Evolutionary conservation across 2,888 invertebrate genomes (phyloP).

Genomic region (Allophyes oxyacanthae): DNA sequence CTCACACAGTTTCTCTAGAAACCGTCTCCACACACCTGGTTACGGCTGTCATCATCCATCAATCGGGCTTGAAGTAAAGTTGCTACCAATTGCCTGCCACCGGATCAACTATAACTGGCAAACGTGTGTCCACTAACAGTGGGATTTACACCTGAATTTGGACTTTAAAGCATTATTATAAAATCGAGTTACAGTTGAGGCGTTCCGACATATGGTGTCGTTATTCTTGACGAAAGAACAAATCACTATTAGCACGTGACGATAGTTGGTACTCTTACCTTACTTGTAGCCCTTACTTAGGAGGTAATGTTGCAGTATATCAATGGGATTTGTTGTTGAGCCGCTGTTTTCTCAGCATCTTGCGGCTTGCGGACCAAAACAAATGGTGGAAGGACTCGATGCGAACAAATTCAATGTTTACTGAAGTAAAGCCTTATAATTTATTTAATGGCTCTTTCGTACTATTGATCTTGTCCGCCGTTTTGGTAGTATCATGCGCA

Average conservation of each 20-base stretch:
- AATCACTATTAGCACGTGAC: constrained; percentile 77
- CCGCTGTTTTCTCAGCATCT: constrained; percentile 12
- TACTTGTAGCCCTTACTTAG: constrained; percentile 61
- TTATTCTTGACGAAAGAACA: constrained; percentile 66
- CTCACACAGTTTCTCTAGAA: constrained; percentile 74
- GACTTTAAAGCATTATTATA: constrained; percentile 59
- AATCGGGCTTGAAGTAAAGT: constrained; percentile 75
- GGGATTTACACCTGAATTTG: constrained; percentile 53
- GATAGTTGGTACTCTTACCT: constrained; percentile 70
- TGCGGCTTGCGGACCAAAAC: constrained; percentile 20
- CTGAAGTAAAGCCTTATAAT: constrained; percentile 9
- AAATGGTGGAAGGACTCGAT: background rate
- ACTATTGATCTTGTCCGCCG: constrained; percentile 2
- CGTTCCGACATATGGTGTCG: constrained; percentile 63
- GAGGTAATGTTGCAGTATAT: constrained; percentile 61
- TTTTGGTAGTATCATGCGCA: background rate
- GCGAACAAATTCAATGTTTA: constrained; percentile 16
- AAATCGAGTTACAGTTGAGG: constrained; percentile 48
- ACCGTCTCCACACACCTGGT: constrained; percentile 75
- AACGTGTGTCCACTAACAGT: constrained; percentile 44
- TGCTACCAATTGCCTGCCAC: constrained; percentile 75
- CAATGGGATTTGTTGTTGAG: constrained; percentile 61
- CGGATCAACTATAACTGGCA: constrained; percentile 75
- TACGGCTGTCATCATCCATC: constrained; percentile 80
- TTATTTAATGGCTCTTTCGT: constrained; percentile 13